These are phyloP conservation scores for Spheniscus mendiculus DNA, from an alignment of 2,113 vertebrate species.

Conservation along the genomic window DNA sequence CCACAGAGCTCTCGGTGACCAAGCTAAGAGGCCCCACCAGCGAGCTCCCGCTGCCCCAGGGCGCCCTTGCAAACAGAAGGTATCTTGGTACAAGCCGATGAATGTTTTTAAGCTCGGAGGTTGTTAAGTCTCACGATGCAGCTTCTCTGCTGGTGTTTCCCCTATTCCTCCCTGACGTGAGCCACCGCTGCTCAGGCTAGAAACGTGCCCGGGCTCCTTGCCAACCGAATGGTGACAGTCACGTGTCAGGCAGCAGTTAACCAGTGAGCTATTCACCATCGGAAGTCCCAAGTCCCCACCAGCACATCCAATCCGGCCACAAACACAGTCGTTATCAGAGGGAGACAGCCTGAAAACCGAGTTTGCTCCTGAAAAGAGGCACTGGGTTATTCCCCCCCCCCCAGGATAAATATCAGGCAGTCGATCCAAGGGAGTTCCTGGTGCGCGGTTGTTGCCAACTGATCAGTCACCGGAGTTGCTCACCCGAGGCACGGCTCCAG, in stretches of 20 bases:
- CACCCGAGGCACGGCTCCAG: background rate
- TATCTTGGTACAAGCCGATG: accelerated
- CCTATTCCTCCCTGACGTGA: background rate
- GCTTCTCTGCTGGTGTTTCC: background rate
- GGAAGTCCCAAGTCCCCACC: background rate
- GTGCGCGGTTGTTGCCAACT: accelerated
- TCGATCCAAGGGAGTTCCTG: background rate
- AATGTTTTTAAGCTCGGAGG: background rate
- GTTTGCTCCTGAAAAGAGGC: background rate
- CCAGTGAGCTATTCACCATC: background rate
- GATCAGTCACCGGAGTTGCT: background rate
- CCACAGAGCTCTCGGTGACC: accelerated
- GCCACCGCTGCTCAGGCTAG: background rate
- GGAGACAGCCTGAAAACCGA: accelerated
- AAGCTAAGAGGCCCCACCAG: accelerated
- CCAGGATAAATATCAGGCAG: accelerated
- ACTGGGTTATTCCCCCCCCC: accelerated
- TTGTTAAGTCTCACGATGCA: background rate
- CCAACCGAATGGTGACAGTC: background rate
- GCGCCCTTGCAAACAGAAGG: background rate
- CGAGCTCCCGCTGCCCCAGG: accelerated
- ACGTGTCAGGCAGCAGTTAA: background rate
- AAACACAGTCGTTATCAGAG: background rate
- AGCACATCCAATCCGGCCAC: background rate
- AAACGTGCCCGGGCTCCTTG: background rate